Conservation (phyloP, 1,140 invertebrate genomes). For the Plectrocnemia conspersa region DNA sequence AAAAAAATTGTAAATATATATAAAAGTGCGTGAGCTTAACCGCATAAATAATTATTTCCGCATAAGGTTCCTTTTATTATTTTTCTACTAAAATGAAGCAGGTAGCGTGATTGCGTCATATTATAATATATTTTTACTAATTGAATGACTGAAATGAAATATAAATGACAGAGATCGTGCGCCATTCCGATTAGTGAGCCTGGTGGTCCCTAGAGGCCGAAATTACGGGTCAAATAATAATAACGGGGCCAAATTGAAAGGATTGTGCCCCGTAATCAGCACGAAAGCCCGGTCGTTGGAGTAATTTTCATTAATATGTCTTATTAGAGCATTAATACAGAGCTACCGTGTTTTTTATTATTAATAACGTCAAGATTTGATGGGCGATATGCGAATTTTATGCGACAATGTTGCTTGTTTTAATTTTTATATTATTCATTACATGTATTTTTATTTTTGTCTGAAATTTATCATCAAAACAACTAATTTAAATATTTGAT, state of each 20-base stretch:
- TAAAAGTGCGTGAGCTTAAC: no score
- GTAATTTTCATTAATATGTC: constrained; percentile 25
- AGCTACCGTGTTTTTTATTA: neutral
- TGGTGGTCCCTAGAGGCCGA: no score
- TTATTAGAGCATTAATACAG: constrained; percentile 17
- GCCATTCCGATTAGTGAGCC: no score
- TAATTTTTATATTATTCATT: no score
- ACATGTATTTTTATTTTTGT: no score
- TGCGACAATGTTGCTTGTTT: no score
- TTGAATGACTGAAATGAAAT: constrained; percentile 6
- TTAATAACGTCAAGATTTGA: neutral
- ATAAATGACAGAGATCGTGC: constrained; percentile 12
- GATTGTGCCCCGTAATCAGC: constrained; percentile 11
- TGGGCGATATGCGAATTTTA: neutral
- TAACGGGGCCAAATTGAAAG: constrained; percentile 21
- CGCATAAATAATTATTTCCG: no score
- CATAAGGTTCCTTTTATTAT: no score
- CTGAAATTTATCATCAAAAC: no score
- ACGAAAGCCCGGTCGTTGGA: constrained; percentile 13
- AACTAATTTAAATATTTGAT: no score
- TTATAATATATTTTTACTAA: constrained; percentile 11
- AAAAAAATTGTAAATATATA: no score
- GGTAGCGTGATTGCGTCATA: neutral
- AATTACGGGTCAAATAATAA: constrained; percentile 19
- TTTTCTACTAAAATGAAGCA: no score